phyloP scores from a whole-genome alignment of 2,888 invertebrate species.

The Stenurella melanura region DNA sequence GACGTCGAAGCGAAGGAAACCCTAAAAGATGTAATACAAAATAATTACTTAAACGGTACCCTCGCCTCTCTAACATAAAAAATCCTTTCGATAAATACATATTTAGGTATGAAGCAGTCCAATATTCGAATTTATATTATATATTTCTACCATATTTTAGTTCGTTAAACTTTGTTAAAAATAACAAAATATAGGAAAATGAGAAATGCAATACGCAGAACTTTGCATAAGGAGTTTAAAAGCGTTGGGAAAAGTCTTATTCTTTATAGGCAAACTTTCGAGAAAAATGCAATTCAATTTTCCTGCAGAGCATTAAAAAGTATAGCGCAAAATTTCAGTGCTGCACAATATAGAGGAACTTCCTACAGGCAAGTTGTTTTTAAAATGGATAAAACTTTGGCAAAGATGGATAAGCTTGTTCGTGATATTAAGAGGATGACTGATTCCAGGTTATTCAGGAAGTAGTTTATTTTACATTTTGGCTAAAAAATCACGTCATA shows the following conservation, averaged over 20 bases:
- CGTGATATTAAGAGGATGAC: neutral
- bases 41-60: slow-evolving; percentile 8
- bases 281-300: neutral
- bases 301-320: neutral
- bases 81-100: no score
- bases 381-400: neutral
- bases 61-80: neutral
- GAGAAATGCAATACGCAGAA: no score
- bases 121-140: no score
- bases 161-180: no score
- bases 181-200: no score
- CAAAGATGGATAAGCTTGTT: neutral
- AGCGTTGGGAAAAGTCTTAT: neutral
- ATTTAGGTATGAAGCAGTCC: no score
- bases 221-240: neutral
- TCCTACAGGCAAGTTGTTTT: neutral
- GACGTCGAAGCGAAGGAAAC: neutral
- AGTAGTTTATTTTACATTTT: no score
- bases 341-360: neutral
- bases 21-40: slow-evolving; percentile 1
- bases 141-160: no score
- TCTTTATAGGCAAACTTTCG: neutral
- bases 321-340: neutral
- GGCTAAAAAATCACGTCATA: no score
- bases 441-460: no score